These are phyloP conservation scores for Chalcosyrphus nemorum DNA, from an alignment of 2,888 invertebrate species.

Conservation along the genomic window DNA sequence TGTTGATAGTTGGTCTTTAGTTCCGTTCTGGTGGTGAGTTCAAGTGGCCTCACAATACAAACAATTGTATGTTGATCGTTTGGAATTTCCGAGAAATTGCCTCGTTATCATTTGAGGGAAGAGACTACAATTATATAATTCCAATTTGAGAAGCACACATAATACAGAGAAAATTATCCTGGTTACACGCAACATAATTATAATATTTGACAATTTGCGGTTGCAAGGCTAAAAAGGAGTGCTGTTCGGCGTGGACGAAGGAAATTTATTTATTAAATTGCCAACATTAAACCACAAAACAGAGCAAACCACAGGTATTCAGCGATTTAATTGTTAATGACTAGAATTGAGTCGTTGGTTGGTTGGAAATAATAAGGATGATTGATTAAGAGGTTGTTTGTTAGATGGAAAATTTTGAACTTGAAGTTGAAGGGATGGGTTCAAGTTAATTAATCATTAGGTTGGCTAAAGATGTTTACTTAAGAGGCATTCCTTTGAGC, in stretches of 20 bases:
- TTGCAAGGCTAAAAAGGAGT: neutral
- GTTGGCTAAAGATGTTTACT: neutral
- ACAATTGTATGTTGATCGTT: constrained; percentile 26
- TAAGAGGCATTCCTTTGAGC: neutral
- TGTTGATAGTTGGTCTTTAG: neutral
- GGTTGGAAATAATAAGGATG: constrained; percentile 1
- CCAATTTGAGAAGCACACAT: constrained; percentile 17
- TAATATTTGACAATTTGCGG: constrained; percentile 52
- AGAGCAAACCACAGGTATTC: constrained; percentile 19
- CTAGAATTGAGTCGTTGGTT: constrained; percentile 9
- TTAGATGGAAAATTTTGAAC: neutral
- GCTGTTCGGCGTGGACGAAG: no score
- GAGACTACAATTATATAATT: constrained; percentile 27
- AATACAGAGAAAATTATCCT: constrained; percentile 20
- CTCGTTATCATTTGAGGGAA: neutral
- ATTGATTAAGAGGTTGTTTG: constrained; percentile 17
- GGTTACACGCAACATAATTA: constrained; percentile 49
- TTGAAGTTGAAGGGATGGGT: neutral
- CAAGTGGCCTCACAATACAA: constrained; percentile 8
- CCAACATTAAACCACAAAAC: constrained; percentile 25
- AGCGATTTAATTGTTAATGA: constrained; percentile 14
- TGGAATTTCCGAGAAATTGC: constrained; percentile 39
- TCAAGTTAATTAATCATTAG: neutral
- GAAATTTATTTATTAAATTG: constrained; percentile 33
- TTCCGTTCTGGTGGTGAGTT: neutral